A percentile compares a stretch with the other conserved stretches of the same genome.
phyloP scores from a whole-genome alignment of 1,140 invertebrate genomes.

The Bombus breviceps region DNA sequence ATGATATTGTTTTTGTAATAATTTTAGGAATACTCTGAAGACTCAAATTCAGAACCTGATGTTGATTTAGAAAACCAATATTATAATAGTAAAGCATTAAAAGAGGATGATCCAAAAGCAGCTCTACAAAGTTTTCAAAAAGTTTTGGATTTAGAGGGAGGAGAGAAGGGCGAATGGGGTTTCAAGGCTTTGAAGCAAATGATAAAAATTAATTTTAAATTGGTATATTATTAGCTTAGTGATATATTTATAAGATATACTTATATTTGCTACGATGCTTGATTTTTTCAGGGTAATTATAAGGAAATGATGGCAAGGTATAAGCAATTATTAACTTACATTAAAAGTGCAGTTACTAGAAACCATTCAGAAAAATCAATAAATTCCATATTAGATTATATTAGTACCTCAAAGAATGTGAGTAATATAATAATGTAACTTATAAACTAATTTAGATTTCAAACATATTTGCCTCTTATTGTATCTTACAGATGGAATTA shows the following conservation, averaged over 20 bases:
- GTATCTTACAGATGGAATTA: conserved; percentile 94
- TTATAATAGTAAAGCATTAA: conserved; percentile 99
- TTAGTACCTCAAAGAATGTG: conserved; percentile 99
- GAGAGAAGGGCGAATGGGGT: conserved; percentile 99
- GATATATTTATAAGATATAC: background rate
- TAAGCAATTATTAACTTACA: conserved; percentile 98
- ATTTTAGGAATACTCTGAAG: conserved; percentile 95
- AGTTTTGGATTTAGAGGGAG: conserved; percentile 97
- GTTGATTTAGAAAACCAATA: conserved; percentile 99
- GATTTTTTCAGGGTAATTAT: conserved; percentile 91
- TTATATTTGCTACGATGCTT: conserved; percentile 26
- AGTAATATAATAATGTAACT: conserved; percentile 73
- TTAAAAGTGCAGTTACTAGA: conserved; percentile 98
- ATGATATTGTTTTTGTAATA: conserved; percentile 40
- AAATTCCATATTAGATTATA: conserved; percentile 99
- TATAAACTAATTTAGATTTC: conserved; percentile 2
- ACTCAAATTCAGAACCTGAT: conserved; percentile 98
- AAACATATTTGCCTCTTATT: conserved; percentile 21
- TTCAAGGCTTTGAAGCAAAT: conserved; percentile 99
- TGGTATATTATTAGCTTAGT: conserved; percentile 86
- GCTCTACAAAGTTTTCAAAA: conserved; percentile 98
- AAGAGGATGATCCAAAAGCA: conserved; percentile 97
- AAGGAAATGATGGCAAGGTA: conserved; percentile 99
- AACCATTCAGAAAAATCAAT: conserved; percentile 99
- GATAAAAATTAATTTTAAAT: conserved; percentile 99